Conservation (phyloP, 2,888 invertebrate genomes). For the Chalcosyrphus nemorum region DNA sequence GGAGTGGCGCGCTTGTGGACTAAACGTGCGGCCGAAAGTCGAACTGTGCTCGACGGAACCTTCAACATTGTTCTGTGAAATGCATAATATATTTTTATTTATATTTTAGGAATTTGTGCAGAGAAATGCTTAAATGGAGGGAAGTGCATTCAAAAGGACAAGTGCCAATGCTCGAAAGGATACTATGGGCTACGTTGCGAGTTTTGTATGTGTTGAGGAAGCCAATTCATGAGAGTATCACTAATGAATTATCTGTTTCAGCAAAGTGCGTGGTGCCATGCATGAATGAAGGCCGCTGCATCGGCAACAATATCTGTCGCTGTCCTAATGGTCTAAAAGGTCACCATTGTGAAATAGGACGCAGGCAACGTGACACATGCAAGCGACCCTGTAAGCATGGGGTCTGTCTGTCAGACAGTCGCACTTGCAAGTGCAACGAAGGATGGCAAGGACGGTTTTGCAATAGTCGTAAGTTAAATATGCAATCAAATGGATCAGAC, state of each 20-base stretch:
- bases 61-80: constrained; percentile 53
- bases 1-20: constrained; percentile 74
- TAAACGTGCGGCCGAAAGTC: constrained; percentile 32
- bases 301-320: constrained; percentile 93
- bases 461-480: constrained; percentile 86
- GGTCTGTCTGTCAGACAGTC: constrained; percentile 85
- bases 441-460: constrained; percentile 93
- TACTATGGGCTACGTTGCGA: constrained; percentile 95
- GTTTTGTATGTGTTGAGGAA: constrained; percentile 88
- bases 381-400: constrained; percentile 90
- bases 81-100: too few relatives aligned
- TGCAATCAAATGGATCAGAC: neutral
- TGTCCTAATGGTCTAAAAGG: constrained; percentile 93
- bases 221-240: neutral
- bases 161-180: constrained; percentile 95
- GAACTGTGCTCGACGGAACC: constrained; percentile 12
- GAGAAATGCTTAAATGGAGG: constrained; percentile 97
- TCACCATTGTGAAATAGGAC: constrained; percentile 95
- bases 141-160: constrained; percentile 96
- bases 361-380: constrained; percentile 88
- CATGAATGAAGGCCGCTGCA: constrained; percentile 94
- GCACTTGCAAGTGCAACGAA: constrained; percentile 89
- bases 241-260: too few relatives aligned
- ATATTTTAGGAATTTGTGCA: constrained; percentile 91
- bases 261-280: constrained; percentile 96